Conservation (phyloP, 2,113 vertebrate species). For the Epinephelus moara region DNA sequence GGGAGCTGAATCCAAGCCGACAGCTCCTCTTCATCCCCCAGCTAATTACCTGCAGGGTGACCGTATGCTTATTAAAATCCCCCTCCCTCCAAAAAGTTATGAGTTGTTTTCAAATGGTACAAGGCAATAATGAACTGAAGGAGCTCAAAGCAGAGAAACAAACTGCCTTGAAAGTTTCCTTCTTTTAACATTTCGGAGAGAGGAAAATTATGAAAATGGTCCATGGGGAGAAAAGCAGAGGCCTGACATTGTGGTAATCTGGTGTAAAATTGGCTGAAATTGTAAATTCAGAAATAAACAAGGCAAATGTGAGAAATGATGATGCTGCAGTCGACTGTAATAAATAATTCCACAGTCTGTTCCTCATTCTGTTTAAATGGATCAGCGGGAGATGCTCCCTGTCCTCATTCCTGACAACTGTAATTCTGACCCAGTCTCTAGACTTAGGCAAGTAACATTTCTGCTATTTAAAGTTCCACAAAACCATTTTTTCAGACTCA, state of each 20-base stretch:
- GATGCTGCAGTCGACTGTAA: constrained; percentile 55
- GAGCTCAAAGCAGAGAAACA: constrained; percentile 57
- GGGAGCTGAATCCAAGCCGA: constrained; percentile 63
- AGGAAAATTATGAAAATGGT: constrained; percentile 51
- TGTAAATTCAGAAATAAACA: constrained; percentile 68
- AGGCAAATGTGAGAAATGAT: constrained; percentile 64
- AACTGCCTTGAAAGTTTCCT: constrained; percentile 59
- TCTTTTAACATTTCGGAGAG: constrained; percentile 27
- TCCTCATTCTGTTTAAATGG: constrained; percentile 38
- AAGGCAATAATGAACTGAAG: constrained; percentile 52
- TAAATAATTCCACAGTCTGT: constrained; percentile 53
- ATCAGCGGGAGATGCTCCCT: constrained; percentile 25
- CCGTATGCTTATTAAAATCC: constrained; percentile 78
- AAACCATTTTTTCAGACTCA: background rate
- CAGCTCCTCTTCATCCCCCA: constrained; percentile 73
- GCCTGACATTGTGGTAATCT: constrained; percentile 65
- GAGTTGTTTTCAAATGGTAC: constrained; percentile 71
- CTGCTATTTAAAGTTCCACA: constrained; percentile 19
- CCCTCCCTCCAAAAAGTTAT: constrained; percentile 45
- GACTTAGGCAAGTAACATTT: background rate
- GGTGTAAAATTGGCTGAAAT: constrained; percentile 74
- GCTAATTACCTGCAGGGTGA: constrained; percentile 81
- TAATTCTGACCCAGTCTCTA: constrained; percentile 39
- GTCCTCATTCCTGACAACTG: constrained; percentile 35
- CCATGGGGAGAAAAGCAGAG: constrained; percentile 36